Conservation (phyloP, 2,797 vertebrate genomes). For the Alfaro cultratus region DNA sequence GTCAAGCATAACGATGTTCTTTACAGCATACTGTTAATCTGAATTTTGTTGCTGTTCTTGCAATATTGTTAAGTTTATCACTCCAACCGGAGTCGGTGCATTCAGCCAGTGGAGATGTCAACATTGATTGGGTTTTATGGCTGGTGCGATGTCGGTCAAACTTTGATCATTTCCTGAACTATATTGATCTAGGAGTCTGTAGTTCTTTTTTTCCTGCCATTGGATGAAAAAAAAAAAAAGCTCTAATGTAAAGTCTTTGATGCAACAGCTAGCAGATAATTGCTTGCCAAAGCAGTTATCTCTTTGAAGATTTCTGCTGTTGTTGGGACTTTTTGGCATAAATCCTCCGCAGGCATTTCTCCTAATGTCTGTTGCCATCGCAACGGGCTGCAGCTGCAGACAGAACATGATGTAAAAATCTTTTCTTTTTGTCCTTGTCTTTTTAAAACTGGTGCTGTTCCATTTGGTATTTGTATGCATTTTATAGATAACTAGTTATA, state of each 20-base stretch:
- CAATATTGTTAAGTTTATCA: slow-evolving; percentile 29
- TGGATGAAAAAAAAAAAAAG: slow-evolving; percentile 31
- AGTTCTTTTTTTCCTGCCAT: slow-evolving; percentile 45
- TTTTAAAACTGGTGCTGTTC: slow-evolving; percentile 70
- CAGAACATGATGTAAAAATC: slow-evolving; percentile 66
- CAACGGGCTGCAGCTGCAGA: slow-evolving; percentile 70
- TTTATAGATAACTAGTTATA: slow-evolving; percentile 6
- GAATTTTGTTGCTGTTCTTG: slow-evolving; percentile 38
- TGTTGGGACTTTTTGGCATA: slow-evolving; percentile 70
- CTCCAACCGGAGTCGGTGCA: slow-evolving; percentile 49
- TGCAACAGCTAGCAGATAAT: slow-evolving; percentile 49
- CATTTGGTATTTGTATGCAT: slow-evolving; percentile 43
- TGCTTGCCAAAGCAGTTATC: slow-evolving; percentile 58
- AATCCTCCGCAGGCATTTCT: slow-evolving; percentile 72
- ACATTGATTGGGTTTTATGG: slow-evolving; percentile 72
- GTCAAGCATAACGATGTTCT: slow-evolving; percentile 30
- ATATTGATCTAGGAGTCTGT: slow-evolving; percentile 67
- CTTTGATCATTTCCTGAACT: slow-evolving; percentile 77
- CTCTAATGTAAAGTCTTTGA: slow-evolving; percentile 45
- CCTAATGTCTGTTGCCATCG: slow-evolving; percentile 82
- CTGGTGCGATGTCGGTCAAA: slow-evolving; percentile 64
- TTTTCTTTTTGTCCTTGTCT: slow-evolving; percentile 41
- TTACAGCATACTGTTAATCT: slow-evolving; percentile 34
- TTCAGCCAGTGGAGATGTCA: slow-evolving; percentile 64
- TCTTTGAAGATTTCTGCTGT: slow-evolving; percentile 68